phyloP scores from a whole-genome alignment of 2,888 invertebrate species.

The Xestia xanthographa region DNA sequence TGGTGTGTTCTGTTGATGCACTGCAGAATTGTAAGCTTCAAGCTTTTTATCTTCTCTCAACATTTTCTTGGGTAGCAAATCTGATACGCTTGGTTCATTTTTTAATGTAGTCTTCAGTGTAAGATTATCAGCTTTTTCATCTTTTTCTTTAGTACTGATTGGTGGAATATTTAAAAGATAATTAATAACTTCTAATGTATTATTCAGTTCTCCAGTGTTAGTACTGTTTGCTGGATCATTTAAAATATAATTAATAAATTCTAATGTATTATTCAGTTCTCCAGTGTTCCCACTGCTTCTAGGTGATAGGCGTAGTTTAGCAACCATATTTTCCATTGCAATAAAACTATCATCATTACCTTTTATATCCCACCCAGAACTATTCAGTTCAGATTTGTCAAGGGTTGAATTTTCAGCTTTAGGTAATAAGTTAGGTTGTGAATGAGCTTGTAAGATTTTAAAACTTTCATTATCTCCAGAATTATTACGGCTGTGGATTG shows the following conservation, averaged over 20 bases:
- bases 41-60: slow-evolving; percentile 19
- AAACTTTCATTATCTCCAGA: slow-evolving; percentile 71
- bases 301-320: slow-evolving; percentile 70
- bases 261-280: no score
- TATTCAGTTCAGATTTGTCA: slow-evolving; percentile 50
- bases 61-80: slow-evolving; percentile 38
- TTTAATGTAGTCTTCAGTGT: slow-evolving; percentile 20
- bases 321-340: slow-evolving; percentile 78
- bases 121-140: slow-evolving; percentile 19
- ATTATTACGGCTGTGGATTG: slow-evolving; percentile 53
- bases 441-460: slow-evolving; percentile 80
- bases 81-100: slow-evolving; percentile 21
- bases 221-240: no score
- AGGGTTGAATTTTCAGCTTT: slow-evolving; percentile 28
- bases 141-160: slow-evolving; percentile 39
- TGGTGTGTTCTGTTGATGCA: slow-evolving; percentile 66
- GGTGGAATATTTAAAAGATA: slow-evolving; percentile 78
- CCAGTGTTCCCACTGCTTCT: slow-evolving; percentile 59
- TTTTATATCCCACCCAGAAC: slow-evolving; percentile 64
- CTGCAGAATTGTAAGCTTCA: slow-evolving; percentile 29
- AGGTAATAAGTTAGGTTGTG: slow-evolving; percentile 77
- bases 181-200: slow-evolving; percentile 79
- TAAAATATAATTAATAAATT: no score
- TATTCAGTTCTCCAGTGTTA: no score
- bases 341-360: slow-evolving; percentile 79